Evolutionary conservation across 2,113 vertebrate species (phyloP), one percentile per base, ranked within the genome.

Genomic region (Chloropsis cyanopogon): DNA sequence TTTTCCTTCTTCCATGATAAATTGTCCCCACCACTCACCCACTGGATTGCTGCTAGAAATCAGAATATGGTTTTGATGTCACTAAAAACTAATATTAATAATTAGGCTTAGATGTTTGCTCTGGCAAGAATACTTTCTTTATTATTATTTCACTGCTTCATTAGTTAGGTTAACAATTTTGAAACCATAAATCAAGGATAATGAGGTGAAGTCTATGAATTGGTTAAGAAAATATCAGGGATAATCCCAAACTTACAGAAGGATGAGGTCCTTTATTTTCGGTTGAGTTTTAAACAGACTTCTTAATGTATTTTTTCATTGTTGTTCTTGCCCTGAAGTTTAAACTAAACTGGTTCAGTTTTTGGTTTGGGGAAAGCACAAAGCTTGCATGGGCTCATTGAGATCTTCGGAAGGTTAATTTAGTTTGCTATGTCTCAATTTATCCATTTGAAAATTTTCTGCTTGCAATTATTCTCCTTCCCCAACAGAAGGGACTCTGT

Each of bases 1-100:
- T 97, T 97, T 46, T 75, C 26, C 31, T 93, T 93, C 88, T 92
- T 95, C 91, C 78, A 53, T 94, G 95, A 97, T 95, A 95, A 95
- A 96, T 95, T 94, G 82, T 96, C 83, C 56, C 41, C 35, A 53
- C 77, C 73, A 54, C 78, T 92, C 70, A 50, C 53, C 35, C 5
- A 11, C 35, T 72, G 46, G 72, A 66, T 82, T 81, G 72, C 82
- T 96, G 91, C 86, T 82, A 20, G 94, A 94, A 92, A 88, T 87
- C 72, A 84, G 82, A 92, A 96, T 93, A 96, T 92, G 66, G 54
- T 89, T 91, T 39, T 86, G 79, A 79, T 92, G 82, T 56, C 4
- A 7, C 72, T 56, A 64, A 94, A 92, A 93, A 50, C 39, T 91
- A 76, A 75, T 93, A 91, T 83, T 75, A 82, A 84, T 94, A 95